Evolutionary conservation across 2,113 vertebrate genomes (phyloP).

Genomic region (Kryptolebias marmoratus): DNA sequence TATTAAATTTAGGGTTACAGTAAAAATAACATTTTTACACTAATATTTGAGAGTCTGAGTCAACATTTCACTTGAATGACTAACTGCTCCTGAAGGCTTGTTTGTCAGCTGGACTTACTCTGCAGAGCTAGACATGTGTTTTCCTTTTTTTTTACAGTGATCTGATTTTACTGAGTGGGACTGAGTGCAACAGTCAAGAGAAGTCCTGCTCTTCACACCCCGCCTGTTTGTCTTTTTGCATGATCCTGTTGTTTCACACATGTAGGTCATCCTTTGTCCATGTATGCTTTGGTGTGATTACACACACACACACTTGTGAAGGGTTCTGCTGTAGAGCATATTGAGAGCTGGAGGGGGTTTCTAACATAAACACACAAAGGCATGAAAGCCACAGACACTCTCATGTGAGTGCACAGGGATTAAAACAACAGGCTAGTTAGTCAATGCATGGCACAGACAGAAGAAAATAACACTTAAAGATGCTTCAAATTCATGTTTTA

Average conservation of each 20-base stretch:
- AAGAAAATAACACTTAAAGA: constrained; percentile 49
- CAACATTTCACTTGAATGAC: not conserved
- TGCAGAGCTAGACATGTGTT: not conserved
- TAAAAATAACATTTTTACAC: not conserved
- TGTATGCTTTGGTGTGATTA: constrained; percentile 19
- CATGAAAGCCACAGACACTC: constrained; percentile 23
- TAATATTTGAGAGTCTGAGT: not conserved
- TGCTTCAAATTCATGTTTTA: constrained; percentile 11
- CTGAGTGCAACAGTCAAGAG: not conserved
- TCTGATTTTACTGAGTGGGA: constrained; percentile 21
- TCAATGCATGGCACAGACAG: constrained; percentile 32
- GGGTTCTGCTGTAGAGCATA: constrained; percentile 31
- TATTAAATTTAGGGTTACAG: too few relatives aligned
- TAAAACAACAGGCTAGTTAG: constrained; percentile 63
- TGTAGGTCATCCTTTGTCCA: constrained; percentile 23
- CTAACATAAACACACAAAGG: constrained; percentile 53
- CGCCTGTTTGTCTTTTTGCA: not conserved
- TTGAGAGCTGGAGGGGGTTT: constrained; percentile 47
- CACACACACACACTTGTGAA: not conserved
- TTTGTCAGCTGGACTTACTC: constrained; percentile 24
- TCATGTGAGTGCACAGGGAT: constrained; percentile 60
- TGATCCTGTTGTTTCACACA: not conserved
- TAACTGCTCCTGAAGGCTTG: not conserved
- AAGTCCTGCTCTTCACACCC: not conserved
- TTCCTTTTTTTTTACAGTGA: not conserved